Evolutionary conservation across 2,888 invertebrate genomes (phyloP), one percentile per base, ranked within the genome.

Genomic region (Thalpophila matura): DNA sequence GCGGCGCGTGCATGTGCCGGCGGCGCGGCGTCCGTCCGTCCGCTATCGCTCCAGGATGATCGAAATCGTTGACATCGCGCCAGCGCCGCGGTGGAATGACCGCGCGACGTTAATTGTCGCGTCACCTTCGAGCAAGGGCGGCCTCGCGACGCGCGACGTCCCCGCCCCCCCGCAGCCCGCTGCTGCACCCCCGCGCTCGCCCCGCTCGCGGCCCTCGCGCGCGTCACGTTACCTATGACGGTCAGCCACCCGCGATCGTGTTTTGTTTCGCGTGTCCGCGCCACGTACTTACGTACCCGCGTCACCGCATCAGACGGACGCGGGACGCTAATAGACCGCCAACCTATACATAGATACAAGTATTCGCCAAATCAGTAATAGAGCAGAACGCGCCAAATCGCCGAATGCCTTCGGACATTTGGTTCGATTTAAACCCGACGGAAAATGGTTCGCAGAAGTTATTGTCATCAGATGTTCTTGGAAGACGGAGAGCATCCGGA

Each of bases 31-130:
- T 87, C 87, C 88, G 86, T 82, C 83, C 88, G 87, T 79, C 72
- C 84, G 86, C 87, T 87, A 89, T 89, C 92, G 89, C 86, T 78
- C 80, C 89, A 86, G 91, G 90, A 87, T 89, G 92, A 91, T 91
- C 91, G 91, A 86, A 90, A 92, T 93, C 94, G 92, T 94, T 93
- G 94, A 92, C 94, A 91, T 83, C 92, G 91, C 90, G 92, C 92
- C 93, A 91, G 86, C 79, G 63, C 67, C 83, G 85, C 87, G 85
- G 91, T 83, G 91, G 89, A 92, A 92, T 92, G 92, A 93, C 93
- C 93, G 92, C 88, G 88, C 88, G 86, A 81, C 91, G 92, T 89
- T 94, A 93, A 93, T 94, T 93, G 92, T 89, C 93, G 89, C 91
- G 86, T 93, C 93, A 93, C 93, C 93, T 93, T 93, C 89, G 87